Conservation (phyloP, 2,113 vertebrate species). For the Daphoenositta chrysoptera region DNA sequence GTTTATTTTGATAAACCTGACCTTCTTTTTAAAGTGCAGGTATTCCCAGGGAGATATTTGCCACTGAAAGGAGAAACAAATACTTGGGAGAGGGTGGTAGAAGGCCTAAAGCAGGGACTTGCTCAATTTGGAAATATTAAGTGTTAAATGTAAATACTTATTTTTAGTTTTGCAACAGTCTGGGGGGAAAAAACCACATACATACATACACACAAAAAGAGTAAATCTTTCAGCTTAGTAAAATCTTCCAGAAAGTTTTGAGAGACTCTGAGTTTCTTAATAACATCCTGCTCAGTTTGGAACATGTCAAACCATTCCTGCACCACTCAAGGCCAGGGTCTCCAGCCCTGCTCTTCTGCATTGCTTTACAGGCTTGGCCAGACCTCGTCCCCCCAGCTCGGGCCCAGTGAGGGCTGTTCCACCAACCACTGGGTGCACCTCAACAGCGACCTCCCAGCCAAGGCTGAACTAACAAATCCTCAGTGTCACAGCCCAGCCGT, state of each 20-base stretch:
- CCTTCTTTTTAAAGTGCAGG: not conserved
- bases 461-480: constrained; percentile 24
- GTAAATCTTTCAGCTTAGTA: not conserved
- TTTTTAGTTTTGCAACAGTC: not conserved
- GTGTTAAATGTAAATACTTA: not conserved
- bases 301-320: not conserved
- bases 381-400: not conserved
- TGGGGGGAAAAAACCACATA: not conserved
- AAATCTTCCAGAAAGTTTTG: not conserved
- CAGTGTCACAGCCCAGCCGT: not conserved
- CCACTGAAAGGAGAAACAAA: not conserved
- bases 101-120: not conserved
- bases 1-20: not conserved
- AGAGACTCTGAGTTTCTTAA: not conserved
- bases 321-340: not conserved
- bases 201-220: not conserved
- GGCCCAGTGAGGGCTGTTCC: not conserved
- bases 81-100: not conserved
- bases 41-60: not conserved
- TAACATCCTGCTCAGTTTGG: not conserved
- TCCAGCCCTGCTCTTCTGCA: not conserved
- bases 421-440: not conserved
- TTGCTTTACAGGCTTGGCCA: not conserved
- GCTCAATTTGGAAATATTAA: not conserved
- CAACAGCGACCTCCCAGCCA: not conserved